These are phyloP conservation scores for Pangasianodon gigas DNA, from an alignment of 2,113 vertebrate species.

Conservation along the genomic window DNA sequence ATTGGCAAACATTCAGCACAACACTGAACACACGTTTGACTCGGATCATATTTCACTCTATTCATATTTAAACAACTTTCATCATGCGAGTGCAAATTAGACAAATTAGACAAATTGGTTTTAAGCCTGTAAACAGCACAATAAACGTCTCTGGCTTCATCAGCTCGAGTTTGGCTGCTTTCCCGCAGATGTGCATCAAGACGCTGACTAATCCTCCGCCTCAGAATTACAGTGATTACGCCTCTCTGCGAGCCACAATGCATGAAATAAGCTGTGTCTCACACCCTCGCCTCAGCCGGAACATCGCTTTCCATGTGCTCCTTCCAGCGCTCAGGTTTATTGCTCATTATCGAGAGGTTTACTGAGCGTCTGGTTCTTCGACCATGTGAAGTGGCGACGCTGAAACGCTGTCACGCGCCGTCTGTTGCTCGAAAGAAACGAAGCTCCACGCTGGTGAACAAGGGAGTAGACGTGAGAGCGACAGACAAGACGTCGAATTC, in stretches of 20 bases:
- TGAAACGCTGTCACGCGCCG: background rate
- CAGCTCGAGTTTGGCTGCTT: background rate
- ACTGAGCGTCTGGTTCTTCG: background rate
- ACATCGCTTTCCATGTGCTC: background rate
- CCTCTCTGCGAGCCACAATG: background rate
- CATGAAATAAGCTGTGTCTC: background rate
- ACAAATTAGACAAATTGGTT: background rate
- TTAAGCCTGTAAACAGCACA: background rate
- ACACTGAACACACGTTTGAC: background rate
- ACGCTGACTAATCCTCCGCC: background rate
- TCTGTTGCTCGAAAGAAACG: background rate
- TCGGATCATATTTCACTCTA: background rate
- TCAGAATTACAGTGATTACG: background rate
- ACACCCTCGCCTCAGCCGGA: background rate
- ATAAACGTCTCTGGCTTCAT: background rate
- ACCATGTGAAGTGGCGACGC: background rate
- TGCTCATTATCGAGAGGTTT: background rate
- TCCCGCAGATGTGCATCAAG: background rate
- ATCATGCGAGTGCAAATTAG: background rate
- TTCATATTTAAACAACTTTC: constrained; percentile 13
- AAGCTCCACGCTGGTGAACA: background rate
- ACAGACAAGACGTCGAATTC: background rate
- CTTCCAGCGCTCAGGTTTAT: background rate
- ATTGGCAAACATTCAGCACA: background rate
- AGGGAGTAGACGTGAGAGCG: background rate